Conservation (phyloP, 92 coral and sea anemone genomes). For the Palythoa caribaeorum region DNA sequence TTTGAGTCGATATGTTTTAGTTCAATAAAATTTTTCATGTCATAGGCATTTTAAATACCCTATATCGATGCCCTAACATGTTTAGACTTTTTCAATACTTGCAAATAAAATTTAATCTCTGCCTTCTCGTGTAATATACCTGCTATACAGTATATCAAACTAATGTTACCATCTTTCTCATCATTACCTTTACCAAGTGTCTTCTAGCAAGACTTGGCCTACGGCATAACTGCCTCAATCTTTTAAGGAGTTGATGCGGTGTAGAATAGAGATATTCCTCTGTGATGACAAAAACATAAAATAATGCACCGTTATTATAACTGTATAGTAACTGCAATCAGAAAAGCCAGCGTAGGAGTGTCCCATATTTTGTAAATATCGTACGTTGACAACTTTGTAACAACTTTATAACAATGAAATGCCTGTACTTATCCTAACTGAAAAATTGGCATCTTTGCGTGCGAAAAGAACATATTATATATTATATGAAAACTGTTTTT, state of each 20-base stretch:
- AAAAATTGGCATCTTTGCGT: too few relatives aligned
- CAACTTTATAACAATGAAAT: too few relatives aligned
- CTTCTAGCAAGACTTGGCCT: conserved; percentile 77
- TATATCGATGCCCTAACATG: too few relatives aligned
- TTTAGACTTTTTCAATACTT: neutral
- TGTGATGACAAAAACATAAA: conserved; percentile 23
- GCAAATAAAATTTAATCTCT: neutral
- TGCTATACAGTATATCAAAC: neutral
- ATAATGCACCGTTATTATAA: neutral
- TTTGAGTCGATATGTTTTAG: too few relatives aligned
- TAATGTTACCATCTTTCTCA: neutral
- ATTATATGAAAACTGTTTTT: too few relatives aligned
- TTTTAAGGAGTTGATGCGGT: conserved; percentile 82
- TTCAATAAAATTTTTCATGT: too few relatives aligned
- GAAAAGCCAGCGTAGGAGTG: neutral
- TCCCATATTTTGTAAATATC: too few relatives aligned
- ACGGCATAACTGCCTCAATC: conserved; percentile 79
- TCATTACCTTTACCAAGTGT: conserved; percentile 66
- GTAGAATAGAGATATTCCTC: conserved; percentile 90
- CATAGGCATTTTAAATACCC: too few relatives aligned
- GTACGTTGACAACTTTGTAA: too few relatives aligned
- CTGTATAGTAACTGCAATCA: neutral
- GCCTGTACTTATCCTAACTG: too few relatives aligned
- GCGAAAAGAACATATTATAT: too few relatives aligned
- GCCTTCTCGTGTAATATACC: neutral